Evolutionary conservation across 2,113 vertebrate genomes (phyloP), one percentile per base, ranked within the genome.

Genomic region (Muscicapa adusta): DNA sequence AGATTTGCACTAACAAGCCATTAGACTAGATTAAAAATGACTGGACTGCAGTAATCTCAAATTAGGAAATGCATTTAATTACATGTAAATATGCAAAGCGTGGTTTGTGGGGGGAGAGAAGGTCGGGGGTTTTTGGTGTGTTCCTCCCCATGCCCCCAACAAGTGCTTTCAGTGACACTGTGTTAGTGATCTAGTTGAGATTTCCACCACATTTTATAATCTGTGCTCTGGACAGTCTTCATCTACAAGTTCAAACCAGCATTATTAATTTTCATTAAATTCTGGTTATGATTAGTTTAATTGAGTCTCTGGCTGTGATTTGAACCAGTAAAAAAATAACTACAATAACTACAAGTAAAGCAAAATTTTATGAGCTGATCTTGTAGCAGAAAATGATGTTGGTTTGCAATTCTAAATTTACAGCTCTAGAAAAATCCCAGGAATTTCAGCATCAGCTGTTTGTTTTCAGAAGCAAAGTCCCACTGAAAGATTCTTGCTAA

Each of bases 401-500:
- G 77, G 91, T 90, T 83, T 94, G 87, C 95, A 97, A 78, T 93
- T 93, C 95, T 92, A 78, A 97, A 95, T 77, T 87, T 95, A 90
- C 84, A 93, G 89, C 95, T 81, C 89, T 91, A 45, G 93, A 97
- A 96, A 97, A 97, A 97, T 97, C 86, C 80, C 88, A 93, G 95
- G 98, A 98, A 98, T 98, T 91, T 93, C 96, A 92, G 89, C 94
- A 87, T 96, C 95, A 97, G 97, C 97, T 97, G 88, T 97, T 97
- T 97, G 96, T 96, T 97, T 97, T 96, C 96, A 97, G 91, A 95
- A 97, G 97, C 96, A 97, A 97, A 97, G 95, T 96, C 96, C 95
- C 96, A 97, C 96, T 97, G 97, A 97, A 97, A 97, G 94, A 83
- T 95, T 96, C 97, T 96, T 76, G 18, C 91, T 97, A 97, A 97